Evolutionary conservation across 2,888 invertebrate genomes (phyloP).

Genomic region (Epiblema foenella): DNA sequence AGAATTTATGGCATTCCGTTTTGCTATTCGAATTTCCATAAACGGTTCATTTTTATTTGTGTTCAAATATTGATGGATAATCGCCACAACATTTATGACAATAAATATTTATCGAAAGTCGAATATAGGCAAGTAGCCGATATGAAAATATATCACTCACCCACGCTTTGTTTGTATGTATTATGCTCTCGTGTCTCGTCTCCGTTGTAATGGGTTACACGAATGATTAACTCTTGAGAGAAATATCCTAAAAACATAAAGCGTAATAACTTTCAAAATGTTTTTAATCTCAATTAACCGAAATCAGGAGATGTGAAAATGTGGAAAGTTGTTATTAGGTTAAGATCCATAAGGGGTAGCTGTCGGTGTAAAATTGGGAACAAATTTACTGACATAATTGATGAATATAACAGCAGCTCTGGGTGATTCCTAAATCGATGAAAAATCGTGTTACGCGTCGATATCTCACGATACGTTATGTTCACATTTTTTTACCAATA

Average conservation of each 20-base stretch:
- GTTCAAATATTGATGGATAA: background rate
- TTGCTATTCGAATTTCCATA: background rate
- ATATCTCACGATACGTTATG: no score
- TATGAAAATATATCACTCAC: background rate
- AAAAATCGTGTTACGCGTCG: no score
- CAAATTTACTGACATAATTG: background rate
- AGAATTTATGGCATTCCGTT: background rate
- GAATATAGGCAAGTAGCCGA: no score
- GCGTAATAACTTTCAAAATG: background rate
- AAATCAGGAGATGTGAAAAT: background rate
- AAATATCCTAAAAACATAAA: background rate
- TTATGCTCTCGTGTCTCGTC: background rate
- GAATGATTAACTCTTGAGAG: background rate
- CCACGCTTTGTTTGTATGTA: background rate
- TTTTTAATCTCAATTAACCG: background rate
- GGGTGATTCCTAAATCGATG: background rate
- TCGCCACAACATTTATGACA: background rate
- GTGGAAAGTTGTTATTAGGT: background rate
- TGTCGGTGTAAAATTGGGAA: slow-evolving; percentile 12
- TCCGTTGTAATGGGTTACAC: no score
- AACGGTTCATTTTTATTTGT: background rate
- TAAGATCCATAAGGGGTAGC: slow-evolving; percentile 3
- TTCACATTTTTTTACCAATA: no score
- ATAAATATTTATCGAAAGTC: background rate
- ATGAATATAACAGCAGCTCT: background rate